Evolutionary conservation across 2,888 invertebrate genomes (phyloP).

Genomic region (Mesorhabditis sp.): DNA sequence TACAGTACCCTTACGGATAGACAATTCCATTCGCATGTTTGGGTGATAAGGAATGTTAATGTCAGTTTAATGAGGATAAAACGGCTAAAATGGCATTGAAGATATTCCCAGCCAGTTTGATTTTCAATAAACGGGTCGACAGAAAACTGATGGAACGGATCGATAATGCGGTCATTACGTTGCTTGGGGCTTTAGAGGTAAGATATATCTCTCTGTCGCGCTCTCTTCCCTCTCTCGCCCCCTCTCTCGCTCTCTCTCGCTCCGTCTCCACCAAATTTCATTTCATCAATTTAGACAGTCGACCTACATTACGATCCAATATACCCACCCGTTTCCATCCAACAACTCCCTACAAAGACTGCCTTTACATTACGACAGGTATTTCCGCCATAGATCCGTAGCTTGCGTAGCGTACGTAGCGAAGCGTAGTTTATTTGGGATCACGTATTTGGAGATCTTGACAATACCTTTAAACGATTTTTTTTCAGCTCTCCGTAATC

Average conservation of each 20-base stretch:
- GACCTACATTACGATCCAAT: background rate
- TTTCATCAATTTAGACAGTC: background rate
- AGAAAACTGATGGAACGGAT: background rate
- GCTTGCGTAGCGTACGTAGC: too few species aligned
- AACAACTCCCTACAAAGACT: background rate
- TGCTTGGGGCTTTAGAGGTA: constrained; percentile 1
- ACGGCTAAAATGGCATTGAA: background rate
- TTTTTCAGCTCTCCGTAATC: background rate
- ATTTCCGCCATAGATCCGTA: too few species aligned
- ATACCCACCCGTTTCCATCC: background rate
- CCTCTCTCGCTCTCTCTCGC: too few species aligned
- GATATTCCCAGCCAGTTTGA: constrained; percentile 2
- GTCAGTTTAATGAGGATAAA: background rate
- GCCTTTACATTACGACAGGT: background rate
- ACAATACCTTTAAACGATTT: too few species aligned
- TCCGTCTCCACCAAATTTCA: too few species aligned
- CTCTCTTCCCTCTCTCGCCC: too few species aligned
- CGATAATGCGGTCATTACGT: constrained; percentile 2
- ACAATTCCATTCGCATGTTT: background rate
- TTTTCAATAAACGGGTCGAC: background rate
- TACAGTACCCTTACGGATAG: background rate
- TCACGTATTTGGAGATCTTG: too few species aligned
- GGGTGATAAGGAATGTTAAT: background rate
- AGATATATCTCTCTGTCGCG: background rate
- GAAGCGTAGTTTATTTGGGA: too few species aligned